Conservation (phyloP, 2,113 vertebrate genomes). For the Pelecanus crispus region DNA sequence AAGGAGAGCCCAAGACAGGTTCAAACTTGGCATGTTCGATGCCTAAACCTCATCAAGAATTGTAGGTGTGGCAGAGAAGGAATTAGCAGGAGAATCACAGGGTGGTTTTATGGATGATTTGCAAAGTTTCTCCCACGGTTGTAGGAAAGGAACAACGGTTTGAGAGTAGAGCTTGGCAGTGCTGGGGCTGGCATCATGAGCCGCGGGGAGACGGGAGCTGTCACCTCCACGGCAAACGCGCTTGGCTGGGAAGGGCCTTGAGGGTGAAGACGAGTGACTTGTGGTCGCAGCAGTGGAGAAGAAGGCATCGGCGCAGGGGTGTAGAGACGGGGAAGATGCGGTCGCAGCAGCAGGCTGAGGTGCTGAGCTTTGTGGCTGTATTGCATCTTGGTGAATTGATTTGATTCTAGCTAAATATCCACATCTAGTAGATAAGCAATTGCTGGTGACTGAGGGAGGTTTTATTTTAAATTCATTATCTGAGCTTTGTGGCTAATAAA, state of each 20-base stretch:
- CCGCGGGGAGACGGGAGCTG: neutral
- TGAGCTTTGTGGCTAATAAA: conserved; percentile 47
- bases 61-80: conserved; percentile 6
- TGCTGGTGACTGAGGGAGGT: neutral
- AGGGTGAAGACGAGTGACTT: neutral
- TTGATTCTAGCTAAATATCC: conserved; percentile 27
- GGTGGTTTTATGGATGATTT: neutral
- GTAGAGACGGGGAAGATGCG: neutral
- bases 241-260: neutral
- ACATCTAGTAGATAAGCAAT: conserved; percentile 1
- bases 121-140: neutral
- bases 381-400: neutral
- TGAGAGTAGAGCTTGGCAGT: neutral
- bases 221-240: rapidly evolving
- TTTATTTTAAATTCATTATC: conserved; percentile 55
- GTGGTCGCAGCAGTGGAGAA: neutral
- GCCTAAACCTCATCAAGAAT: neutral
- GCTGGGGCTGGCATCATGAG: neutral
- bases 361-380: neutral
- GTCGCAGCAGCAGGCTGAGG: neutral
- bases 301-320: neutral
- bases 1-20: neutral
- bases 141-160: neutral
- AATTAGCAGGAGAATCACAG: neutral
- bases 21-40: neutral